Percentiles rank a stretch among this genome's conserved stretches.
These are phyloP conservation scores for Therioaphis trifolii DNA, from an alignment of 2,888 invertebrate genomes.

Conservation along the genomic window DNA sequence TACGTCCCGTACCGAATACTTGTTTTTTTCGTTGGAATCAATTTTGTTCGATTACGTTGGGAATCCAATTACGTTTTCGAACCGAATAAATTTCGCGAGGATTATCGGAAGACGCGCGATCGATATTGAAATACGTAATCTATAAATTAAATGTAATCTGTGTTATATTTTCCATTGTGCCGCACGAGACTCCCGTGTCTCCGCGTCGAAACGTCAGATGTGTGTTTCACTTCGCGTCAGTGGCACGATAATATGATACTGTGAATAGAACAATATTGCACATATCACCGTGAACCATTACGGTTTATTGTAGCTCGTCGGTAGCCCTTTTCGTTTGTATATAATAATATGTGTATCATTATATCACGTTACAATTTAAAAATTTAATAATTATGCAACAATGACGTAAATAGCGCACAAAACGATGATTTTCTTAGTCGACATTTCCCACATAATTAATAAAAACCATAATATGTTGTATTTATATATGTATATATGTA, in stretches of 20 bases:
- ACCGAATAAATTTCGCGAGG: constrained; percentile 35
- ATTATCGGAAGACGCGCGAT: constrained; percentile 42
- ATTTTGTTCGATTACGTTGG: constrained; percentile 21
- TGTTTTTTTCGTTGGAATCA: constrained; percentile 27
- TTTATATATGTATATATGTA: no score
- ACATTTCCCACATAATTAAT: no score
- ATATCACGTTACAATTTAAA: no score
- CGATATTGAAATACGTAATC: constrained; percentile 13
- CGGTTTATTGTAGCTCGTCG: no score
- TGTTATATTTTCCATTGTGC: constrained; percentile 2
- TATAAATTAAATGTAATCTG: background rate
- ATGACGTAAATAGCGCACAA: no score
- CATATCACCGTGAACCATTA: no score
- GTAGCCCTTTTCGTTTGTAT: no score
- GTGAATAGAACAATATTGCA: no score
- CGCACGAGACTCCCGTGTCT: background rate
- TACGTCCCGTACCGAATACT: background rate
- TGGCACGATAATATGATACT: background rate
- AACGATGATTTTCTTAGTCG: no score
- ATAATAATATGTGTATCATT: no score
- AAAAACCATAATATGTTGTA: no score
- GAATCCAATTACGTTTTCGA: constrained; percentile 42
- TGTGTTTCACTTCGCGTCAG: constrained; percentile 5
- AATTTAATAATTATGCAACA: no score
- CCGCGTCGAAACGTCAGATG: background rate